A percentile compares a stretch with the other conserved stretches of the same genome.
phyloP scores from a whole-genome alignment of 2,113 vertebrate genomes.

The Cervus canadensis region DNA sequence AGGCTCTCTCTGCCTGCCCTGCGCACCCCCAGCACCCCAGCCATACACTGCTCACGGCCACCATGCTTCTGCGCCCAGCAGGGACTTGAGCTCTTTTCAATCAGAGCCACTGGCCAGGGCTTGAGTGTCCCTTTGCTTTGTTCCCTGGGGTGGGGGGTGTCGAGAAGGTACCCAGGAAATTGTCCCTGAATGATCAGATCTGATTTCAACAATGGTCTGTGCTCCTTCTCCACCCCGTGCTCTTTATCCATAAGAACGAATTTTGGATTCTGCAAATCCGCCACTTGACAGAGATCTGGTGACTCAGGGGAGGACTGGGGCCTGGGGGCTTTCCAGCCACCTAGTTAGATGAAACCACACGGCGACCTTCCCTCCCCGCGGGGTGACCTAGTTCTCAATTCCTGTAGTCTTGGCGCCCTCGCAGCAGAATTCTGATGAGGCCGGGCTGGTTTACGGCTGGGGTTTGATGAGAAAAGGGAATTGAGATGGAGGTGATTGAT shows the following conservation, averaged over 20 bases:
- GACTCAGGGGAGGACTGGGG: slow-evolving; percentile 20
- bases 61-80: accelerated
- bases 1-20: too few relatives aligned
- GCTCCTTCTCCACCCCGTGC: accelerated
- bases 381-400: slow-evolving; percentile 61
- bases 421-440: neutral
- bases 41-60: accelerated
- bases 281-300: neutral
- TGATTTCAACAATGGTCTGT: neutral
- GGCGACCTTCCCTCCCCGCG: neutral
- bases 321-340: slow-evolving; percentile 63
- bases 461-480: slow-evolving; percentile 35
- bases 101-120: accelerated
- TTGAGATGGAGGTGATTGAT: neutral
- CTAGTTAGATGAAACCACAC: slow-evolving; percentile 51
- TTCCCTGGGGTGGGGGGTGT: neutral
- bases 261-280: neutral
- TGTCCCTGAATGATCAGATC: neutral
- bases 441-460: neutral
- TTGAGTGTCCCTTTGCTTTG: accelerated
- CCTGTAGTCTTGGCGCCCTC: neutral
- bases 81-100: neutral
- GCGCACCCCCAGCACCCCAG: neutral
- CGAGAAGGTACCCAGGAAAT: neutral
- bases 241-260: neutral